These are phyloP conservation scores for Eupeodes luniger DNA, from an alignment of 2,888 invertebrate genomes.

Conservation along the genomic window DNA sequence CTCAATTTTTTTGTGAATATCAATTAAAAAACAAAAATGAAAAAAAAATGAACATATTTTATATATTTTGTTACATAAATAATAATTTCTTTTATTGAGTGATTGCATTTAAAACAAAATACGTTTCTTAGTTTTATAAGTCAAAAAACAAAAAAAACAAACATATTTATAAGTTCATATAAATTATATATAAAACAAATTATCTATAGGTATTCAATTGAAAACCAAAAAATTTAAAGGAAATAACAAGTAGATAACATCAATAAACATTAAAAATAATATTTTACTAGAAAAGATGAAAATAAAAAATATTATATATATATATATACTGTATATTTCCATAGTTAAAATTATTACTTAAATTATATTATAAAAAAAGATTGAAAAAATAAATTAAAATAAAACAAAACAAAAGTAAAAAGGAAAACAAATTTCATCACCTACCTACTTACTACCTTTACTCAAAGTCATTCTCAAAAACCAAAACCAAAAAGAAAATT, in stretches of 20 bases:
- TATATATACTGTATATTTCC: slow-evolving; percentile 74
- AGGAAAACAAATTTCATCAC: slow-evolving; percentile 68
- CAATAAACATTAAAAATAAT: slow-evolving; percentile 66
- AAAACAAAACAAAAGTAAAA: slow-evolving; percentile 23
- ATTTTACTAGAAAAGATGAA: slow-evolving; percentile 71
- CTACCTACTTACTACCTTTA: slow-evolving; percentile 75
- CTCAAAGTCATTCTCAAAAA: slow-evolving; percentile 72
- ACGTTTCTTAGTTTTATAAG: slow-evolving; percentile 50
- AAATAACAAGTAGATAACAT: slow-evolving; percentile 73
- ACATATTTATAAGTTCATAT: slow-evolving; percentile 51
- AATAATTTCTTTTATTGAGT: slow-evolving; percentile 57
- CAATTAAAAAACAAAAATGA: slow-evolving; percentile 37
- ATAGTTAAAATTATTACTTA: slow-evolving; percentile 72
- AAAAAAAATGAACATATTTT: slow-evolving; percentile 21
- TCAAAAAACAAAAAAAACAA: slow-evolving; percentile 8
- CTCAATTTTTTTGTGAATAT: slow-evolving; percentile 60
- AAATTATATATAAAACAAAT: slow-evolving; percentile 30
- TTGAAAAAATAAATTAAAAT: slow-evolving; percentile 6
- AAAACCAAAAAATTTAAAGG: slow-evolving; percentile 54
- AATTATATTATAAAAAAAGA: slow-evolving; percentile 59
- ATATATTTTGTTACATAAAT: slow-evolving; percentile 68
- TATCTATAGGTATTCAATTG: slow-evolving; percentile 67
- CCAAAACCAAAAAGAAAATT: slow-evolving; percentile 42
- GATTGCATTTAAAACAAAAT: slow-evolving; percentile 56
- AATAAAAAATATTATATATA: slow-evolving; percentile 65